phyloP scores from a whole-genome alignment of 2,113 vertebrate species.

The Pachyramphus minor region DNA sequence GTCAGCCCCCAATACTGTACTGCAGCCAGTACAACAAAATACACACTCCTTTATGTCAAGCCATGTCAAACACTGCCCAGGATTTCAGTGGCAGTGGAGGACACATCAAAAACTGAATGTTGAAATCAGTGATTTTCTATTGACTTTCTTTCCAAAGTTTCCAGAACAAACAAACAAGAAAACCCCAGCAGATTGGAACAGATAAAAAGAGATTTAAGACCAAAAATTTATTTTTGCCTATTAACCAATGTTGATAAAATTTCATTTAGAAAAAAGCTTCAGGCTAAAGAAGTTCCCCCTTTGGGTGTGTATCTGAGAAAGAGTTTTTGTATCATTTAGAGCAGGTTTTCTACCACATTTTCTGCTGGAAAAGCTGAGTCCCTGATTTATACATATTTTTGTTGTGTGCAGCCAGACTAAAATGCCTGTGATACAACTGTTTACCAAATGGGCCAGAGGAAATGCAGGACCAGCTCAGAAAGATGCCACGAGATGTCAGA shows the following conservation, averaged over 20 bases:
- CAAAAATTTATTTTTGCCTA: neutral
- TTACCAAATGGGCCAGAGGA: neutral
- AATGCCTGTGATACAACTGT: neutral
- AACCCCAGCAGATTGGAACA: neutral
- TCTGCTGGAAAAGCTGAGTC: neutral
- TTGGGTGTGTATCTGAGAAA: neutral
- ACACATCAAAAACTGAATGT: neutral
- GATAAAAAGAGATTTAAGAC: neutral
- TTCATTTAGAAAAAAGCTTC: neutral
- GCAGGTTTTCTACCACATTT: neutral
- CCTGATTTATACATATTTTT: neutral
- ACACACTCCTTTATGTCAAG: accelerated
- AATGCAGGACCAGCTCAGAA: neutral
- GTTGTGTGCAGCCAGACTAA: neutral
- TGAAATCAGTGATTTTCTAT: neutral
- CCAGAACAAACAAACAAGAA: neutral
- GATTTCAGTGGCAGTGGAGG: neutral
- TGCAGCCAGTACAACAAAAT: neutral
- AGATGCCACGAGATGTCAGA: accelerated
- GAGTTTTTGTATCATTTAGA: neutral
- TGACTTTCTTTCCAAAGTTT: neutral
- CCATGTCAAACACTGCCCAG: neutral
- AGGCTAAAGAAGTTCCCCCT: neutral
- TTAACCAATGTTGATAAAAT: neutral
- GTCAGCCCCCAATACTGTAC: no score